Percentiles rank a stretch among this genome's conserved stretches.
Evolutionary conservation across 2,888 invertebrate species (phyloP).

Genomic region (Panopea generosa): DNA sequence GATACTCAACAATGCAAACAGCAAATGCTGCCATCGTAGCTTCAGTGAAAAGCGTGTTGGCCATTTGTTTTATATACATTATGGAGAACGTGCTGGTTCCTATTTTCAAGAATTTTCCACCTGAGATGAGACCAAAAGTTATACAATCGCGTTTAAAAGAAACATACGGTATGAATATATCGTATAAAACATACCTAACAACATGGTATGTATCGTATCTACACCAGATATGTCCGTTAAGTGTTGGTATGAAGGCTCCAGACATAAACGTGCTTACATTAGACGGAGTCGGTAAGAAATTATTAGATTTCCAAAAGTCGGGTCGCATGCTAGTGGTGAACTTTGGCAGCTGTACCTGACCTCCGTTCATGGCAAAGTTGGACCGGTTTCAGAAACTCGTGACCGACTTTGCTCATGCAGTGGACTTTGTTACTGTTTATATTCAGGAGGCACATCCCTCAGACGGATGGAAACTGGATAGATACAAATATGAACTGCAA

Average conservation of each 20-base stretch:
- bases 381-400: conserved; percentile 68
- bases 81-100: no score
- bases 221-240: conserved; percentile 18
- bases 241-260: conserved; percentile 44
- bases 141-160: no score
- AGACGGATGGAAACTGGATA: conserved; percentile 74
- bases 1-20: no score
- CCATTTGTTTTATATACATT: no score
- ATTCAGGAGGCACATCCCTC: conserved; percentile 78
- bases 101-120: no score
- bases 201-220: no score
- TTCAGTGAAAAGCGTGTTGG: no score
- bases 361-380: conserved; percentile 79
- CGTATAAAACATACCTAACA: no score
- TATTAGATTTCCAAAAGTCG: conserved; percentile 58
- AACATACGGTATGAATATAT: no score
- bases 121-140: no score
- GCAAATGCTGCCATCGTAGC: no score
- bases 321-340: conserved; percentile 75
- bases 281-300: conserved; percentile 20
- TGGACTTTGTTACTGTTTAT: conserved; percentile 78
- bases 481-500: conserved; percentile 64
- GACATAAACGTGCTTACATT: conserved; percentile 51
- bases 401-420: conserved; percentile 60
- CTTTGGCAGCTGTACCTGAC: conserved; percentile 82